Base-by-base conservation (phyloP, 2,113 vertebrate genomes). In the Corvus hawaiiensis region DNA sequence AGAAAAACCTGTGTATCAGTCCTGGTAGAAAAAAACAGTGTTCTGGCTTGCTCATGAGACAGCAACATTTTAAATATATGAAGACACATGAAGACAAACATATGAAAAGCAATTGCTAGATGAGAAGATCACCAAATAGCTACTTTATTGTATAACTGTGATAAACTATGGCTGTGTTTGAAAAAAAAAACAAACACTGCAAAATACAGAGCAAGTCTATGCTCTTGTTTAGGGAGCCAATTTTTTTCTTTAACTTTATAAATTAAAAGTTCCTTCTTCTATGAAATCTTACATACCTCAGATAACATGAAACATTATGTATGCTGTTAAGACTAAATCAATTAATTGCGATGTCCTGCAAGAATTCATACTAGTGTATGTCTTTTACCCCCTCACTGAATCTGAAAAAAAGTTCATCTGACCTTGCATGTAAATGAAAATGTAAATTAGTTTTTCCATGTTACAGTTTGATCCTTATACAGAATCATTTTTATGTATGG, bases 101-200 rank as follows among this genome's bases (percentile, higher is more conserved):
- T 64, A 58, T 89, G 69, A 95, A 39, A 89, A 94, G 56, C 83
- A 88, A 82, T 91, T 94, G 74, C 46, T 46, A 86, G 74, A 90
- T 35, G 17, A 94, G 83, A 94, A 92, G 85, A 85, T 77, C n/a
- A 37, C 2, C 56, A 93, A 96, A 95, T 61, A 93, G 49, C 51
- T 94, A 58, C 52, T 64, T 69, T 78, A 75, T 72, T 84, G 51
- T 78, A 43, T 54, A 76, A 37, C 10, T 73, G 16, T 72, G 32
- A 51, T 67, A 87, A 84, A 68, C 6, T 62, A 35, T 71, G 41
- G 12, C 4, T 33, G 28, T 16, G 3, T 77, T 13, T 61, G 62
- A 0, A 6, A 26, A 81, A 0, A 21, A 76, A 77, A 58, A 77
- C 77, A 62, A 16, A 0, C 1, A 24, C 10, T 59, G 32, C 51